Evolutionary conservation across 2,888 invertebrate genomes (phyloP).

Genomic region (Eucera pruinosa): DNA sequence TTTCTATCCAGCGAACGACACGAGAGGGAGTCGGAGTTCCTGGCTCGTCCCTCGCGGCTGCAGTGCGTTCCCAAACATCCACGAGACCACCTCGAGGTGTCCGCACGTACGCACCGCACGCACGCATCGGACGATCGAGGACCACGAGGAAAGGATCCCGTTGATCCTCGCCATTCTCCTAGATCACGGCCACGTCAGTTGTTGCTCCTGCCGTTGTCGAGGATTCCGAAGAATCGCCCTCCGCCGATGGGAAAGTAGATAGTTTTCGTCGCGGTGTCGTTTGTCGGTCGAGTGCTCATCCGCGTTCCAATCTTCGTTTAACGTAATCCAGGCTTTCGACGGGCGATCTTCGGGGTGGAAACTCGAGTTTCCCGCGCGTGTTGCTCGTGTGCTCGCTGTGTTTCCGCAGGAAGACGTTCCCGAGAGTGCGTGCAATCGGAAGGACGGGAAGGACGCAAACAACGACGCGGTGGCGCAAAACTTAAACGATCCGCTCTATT

Average conservation of each 20-base stretch:
- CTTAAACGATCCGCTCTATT: too few species aligned
- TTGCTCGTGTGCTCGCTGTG: background rate
- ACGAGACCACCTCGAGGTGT: constrained; percentile 69
- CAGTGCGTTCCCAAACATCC: constrained; percentile 72
- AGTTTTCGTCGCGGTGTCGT: background rate
- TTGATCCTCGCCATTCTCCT: background rate
- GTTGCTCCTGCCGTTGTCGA: background rate
- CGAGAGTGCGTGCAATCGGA: background rate
- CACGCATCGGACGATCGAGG: constrained; percentile 12
- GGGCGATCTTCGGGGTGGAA: too few species aligned
- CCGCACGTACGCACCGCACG: constrained; percentile 51
- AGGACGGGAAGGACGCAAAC: too few species aligned
- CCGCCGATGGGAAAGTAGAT: too few species aligned
- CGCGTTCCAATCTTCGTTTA: too few species aligned
- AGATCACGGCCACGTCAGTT: background rate
- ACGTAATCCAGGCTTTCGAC: too few species aligned
- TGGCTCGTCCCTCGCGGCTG: constrained; percentile 71
- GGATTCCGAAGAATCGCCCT: background rate
- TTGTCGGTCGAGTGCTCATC: background rate
- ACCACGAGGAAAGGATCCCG: constrained; percentile 51
- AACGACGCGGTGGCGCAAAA: too few species aligned
- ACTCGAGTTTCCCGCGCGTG: constrained; percentile 28
- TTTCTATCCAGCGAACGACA: constrained; percentile 66
- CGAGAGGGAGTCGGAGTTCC: constrained; percentile 74
- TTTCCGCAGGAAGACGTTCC: background rate